phyloP scores from a whole-genome alignment of 2,888 invertebrate genomes.

The Tridacna gigas region DNA sequence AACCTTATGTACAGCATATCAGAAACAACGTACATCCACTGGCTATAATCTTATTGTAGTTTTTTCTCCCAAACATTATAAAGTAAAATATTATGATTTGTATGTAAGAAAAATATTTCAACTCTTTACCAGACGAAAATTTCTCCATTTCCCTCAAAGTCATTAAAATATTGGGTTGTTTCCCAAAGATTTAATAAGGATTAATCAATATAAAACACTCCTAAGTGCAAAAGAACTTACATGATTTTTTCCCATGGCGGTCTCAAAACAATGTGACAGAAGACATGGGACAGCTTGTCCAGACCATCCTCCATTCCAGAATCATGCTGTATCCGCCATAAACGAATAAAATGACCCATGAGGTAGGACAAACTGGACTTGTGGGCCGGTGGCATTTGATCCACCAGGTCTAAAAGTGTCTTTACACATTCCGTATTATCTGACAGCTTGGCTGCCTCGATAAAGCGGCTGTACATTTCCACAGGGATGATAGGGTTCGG shows the following conservation, averaged over 20 bases:
- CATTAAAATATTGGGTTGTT: too few species aligned
- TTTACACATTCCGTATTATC: constrained; percentile 48
- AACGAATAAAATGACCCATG: constrained; percentile 90
- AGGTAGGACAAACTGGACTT: constrained; percentile 88
- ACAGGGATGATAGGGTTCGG: constrained; percentile 92
- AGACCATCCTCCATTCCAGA: constrained; percentile 88
- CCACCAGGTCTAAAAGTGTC: constrained; percentile 72
- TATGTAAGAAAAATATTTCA: too few species aligned
- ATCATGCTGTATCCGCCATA: constrained; percentile 89
- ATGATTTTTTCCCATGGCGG: constrained; percentile 92
- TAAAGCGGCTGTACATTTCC: constrained; percentile 90
- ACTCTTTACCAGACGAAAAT: too few species aligned
- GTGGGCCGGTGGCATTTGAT: constrained; percentile 88
- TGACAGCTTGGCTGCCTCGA: constrained; percentile 85
- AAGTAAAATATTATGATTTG: too few species aligned
- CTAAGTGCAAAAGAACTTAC: constrained; percentile 86
- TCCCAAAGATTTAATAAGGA: too few species aligned
- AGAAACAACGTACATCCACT: too few species aligned
- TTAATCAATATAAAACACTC: too few species aligned
- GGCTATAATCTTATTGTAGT: too few species aligned
- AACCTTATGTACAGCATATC: too few species aligned
- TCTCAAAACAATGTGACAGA: constrained; percentile 90
- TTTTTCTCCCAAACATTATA: too few species aligned
- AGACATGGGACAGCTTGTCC: constrained; percentile 88
- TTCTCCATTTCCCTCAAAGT: too few species aligned